A percentile compares a stretch with the other conserved stretches of the same genome.
These are phyloP conservation scores for Pteruthius melanotis DNA, from an alignment of 2,113 vertebrate species.

Conservation along the genomic window DNA sequence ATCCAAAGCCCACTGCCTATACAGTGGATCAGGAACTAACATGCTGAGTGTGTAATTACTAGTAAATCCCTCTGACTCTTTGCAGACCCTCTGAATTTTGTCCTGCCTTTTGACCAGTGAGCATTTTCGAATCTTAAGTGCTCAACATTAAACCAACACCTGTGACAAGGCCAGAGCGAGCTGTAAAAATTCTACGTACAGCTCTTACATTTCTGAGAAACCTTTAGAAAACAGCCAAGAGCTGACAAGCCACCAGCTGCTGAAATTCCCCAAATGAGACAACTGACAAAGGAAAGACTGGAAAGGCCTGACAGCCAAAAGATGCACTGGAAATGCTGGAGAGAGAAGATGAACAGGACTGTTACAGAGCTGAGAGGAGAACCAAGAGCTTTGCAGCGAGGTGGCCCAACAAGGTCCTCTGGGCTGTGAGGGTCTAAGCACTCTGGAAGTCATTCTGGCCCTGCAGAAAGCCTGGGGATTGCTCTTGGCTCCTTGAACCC, in stretches of 20 bases:
- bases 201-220: neutral
- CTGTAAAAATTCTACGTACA: rapidly evolving
- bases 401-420: neutral
- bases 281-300: neutral
- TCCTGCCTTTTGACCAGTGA: rapidly evolving
- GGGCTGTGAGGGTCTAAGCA: neutral
- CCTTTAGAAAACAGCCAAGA: neutral
- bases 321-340: neutral
- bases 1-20: neutral
- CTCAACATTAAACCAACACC: neutral
- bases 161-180: neutral
- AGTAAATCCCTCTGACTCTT: neutral
- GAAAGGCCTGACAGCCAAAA: neutral
- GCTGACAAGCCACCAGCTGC: neutral
- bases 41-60: neutral
- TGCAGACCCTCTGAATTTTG: neutral
- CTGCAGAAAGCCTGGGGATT: neutral
- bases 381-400: neutral
- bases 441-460: too few species aligned
- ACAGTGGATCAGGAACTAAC: neutral
- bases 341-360: neutral
- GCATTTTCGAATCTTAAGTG: neutral
- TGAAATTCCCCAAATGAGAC: neutral
- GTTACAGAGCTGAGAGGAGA: neutral
- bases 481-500: neutral